A percentile compares a stretch with the other conserved stretches of the same genome.
phyloP scores from a whole-genome alignment of 2,797 vertebrate genomes.

The Tapera naevia region DNA sequence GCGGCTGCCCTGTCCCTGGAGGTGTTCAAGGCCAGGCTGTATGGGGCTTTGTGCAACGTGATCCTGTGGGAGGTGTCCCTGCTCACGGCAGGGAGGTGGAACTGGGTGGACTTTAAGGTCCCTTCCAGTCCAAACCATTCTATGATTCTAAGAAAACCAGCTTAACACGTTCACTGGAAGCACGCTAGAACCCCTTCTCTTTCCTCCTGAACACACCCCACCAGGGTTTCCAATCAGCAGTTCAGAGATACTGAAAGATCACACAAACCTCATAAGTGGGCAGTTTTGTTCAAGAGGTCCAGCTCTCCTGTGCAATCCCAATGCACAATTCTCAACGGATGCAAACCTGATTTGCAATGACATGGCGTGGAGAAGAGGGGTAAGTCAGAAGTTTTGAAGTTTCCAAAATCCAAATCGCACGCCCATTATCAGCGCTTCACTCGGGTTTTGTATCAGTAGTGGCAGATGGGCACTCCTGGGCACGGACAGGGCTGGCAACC shows the following conservation, averaged over 20 bases:
- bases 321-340: not conserved
- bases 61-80: too few species aligned
- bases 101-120: too few species aligned
- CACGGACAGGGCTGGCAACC: not conserved
- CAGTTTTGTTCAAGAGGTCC: not conserved
- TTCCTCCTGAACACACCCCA: not conserved
- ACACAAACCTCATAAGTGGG: not conserved
- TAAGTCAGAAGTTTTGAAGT: not conserved
- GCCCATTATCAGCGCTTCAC: not conserved
- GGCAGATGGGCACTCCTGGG: not conserved
- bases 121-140: too few species aligned
- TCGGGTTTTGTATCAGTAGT: not conserved
- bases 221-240: not conserved
- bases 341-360: not conserved
- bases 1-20: too few species aligned
- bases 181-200: not conserved
- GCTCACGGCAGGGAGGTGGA: too few species aligned
- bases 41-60: too few species aligned
- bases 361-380: rapidly evolving
- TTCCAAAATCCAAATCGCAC: not conserved
- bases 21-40: too few species aligned
- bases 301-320: not conserved
- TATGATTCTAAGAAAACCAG: too few species aligned
- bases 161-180: not conserved
- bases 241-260: not conserved